Conservation (phyloP, 2,113 vertebrate species). For the Danio rerio region GRCz12tu NC_133181.1:7496001-7496500, state of each 20-base stretch:
- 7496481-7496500: not conserved
- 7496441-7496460: constrained; percentile 13
- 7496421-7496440: not conserved
- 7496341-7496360: not conserved
- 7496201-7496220: no score
- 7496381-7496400: constrained; percentile 31
- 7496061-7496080: no score
- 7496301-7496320: not conserved
- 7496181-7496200: no score
- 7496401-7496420: not conserved
- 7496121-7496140: no score
- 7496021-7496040: no score
- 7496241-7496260: not conserved
- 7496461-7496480: constrained; percentile 36
- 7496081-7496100: no score
- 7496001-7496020: no score
- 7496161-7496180: no score
- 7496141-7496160: no score
- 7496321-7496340: not conserved
- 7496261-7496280: not conserved
- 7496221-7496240: no score
- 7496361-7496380: not conserved
- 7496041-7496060: no score
- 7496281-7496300: not conserved
- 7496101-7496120: no score